Conservation (phyloP, 2,113 vertebrate species). For the Limnothrissa miodon region DNA sequence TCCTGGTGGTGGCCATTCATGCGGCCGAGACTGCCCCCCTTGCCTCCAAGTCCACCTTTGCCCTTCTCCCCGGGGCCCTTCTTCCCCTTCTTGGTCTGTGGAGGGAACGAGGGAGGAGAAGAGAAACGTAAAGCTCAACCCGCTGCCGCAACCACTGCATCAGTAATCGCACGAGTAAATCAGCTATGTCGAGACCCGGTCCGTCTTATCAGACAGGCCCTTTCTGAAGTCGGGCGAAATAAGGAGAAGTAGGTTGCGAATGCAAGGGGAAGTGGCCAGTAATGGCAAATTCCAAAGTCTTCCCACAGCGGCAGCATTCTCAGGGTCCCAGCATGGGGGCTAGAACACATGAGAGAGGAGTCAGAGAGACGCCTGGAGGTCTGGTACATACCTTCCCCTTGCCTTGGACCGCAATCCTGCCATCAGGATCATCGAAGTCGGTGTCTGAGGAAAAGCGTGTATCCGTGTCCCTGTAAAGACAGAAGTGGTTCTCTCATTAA, state of each 20-base stretch:
- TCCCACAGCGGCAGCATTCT: background rate
- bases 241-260: background rate
- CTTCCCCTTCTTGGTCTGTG: conserved; percentile 87
- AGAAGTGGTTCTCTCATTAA: conserved; percentile 33
- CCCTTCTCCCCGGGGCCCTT: conserved; percentile 88
- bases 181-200: background rate
- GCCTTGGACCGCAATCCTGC: conserved; percentile 82
- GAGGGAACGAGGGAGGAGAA: background rate
- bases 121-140: background rate
- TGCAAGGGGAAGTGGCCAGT: background rate
- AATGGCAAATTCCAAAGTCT: background rate
- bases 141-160: background rate
- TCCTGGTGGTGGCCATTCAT: conserved; percentile 99
- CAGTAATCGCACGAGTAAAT: too few species aligned
- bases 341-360: background rate
- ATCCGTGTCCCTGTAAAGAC: conserved; percentile 84
- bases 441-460: conserved; percentile 94
- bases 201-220: background rate
- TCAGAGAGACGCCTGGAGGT: background rate
- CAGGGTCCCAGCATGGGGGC: background rate
- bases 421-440: conserved; percentile 92
- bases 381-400: conserved; percentile 81
- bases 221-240: background rate
- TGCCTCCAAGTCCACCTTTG: conserved; percentile 70
- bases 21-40: conserved; percentile 82